phyloP scores from a whole-genome alignment of 2,113 vertebrate species.

The Alethe castanea region DNA sequence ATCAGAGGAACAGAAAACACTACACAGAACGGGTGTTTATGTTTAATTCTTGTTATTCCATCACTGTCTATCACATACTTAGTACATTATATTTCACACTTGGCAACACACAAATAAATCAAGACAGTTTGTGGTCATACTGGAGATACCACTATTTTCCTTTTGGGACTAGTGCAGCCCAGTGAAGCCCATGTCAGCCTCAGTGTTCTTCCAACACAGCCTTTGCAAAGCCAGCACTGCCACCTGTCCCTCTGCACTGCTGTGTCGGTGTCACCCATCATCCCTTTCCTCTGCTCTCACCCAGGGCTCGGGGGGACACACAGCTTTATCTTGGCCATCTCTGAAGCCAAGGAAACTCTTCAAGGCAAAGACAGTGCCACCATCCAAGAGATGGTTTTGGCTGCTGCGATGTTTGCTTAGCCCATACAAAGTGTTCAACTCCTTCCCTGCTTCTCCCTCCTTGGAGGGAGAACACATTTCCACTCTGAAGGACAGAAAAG shows the following conservation, averaged over 20 bases:
- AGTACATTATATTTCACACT: not conserved
- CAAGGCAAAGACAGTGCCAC: not conserved
- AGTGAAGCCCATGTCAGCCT: accelerated
- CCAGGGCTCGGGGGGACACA: not conserved
- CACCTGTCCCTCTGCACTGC: not conserved
- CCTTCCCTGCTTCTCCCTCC: not conserved
- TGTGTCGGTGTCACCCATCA: not conserved
- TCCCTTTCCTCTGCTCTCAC: not conserved
- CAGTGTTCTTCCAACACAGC: accelerated
- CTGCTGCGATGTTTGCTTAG: not conserved
- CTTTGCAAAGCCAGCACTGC: not conserved
- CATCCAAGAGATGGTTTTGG: not conserved
- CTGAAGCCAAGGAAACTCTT: not conserved
- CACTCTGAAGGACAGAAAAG: not conserved
- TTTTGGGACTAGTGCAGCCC: not conserved
- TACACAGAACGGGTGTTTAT: not conserved
- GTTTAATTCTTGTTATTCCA: not conserved
- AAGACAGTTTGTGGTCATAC: not conserved
- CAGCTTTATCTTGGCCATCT: accelerated
- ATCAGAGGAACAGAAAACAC: not conserved
- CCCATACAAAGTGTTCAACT: not conserved
- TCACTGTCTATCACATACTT: not conserved
- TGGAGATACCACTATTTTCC: not conserved
- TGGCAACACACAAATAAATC: not conserved
- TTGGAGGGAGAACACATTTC: not conserved